Evolutionary conservation across 2,888 invertebrate species (phyloP), one percentile per base, ranked within the genome.

Genomic region (Yponomeuta malinellus): DNA sequence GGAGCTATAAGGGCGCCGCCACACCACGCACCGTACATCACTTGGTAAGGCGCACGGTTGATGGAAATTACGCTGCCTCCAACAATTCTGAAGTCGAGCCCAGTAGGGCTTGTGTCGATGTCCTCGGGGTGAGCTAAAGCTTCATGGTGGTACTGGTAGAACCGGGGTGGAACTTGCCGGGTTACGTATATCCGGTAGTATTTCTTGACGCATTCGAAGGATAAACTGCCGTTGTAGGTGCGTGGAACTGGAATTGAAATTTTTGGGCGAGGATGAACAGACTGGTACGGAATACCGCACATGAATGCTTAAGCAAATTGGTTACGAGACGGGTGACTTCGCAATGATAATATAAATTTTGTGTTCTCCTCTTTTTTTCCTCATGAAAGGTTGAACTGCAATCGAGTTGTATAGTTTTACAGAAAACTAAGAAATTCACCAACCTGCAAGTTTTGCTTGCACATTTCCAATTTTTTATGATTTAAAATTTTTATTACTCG

Each of bases 1-100:
- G 91, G 90, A 0, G 90, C 82, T 0, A 91, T 83, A 8, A 91
- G 79, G 2, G 79, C 77, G 0, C 89, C 91, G 0, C 90, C 91
- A 48, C 91, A 91, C 75, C 85, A 89, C 23, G 82, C 72, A 0
- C 91, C 90, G 69, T 90, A 90, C 52, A 89, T 71, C 1, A 90
- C 86, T 52, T 88, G 84, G 75, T 86, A 91, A 0, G 91, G 91
- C 0, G 81, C 83, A 0, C 83, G 77, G 0, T 76, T 75, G 52
- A 91, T 89, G 0, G 83, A 74, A 12, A 86, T 79, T 69, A 78
- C 76, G 4, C 74, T 75, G 0, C 91, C 91, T 0, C 91, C 91
- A 0, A 91, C 84, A 74, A 91, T 91, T n/a, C 91, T 79, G 77
- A 80, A 90, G 48, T 63, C 59, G 10, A 43, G 15, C 8, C 3